Conservation (phyloP, 2,797 vertebrate genomes). For the Alcedo atthis region DNA sequence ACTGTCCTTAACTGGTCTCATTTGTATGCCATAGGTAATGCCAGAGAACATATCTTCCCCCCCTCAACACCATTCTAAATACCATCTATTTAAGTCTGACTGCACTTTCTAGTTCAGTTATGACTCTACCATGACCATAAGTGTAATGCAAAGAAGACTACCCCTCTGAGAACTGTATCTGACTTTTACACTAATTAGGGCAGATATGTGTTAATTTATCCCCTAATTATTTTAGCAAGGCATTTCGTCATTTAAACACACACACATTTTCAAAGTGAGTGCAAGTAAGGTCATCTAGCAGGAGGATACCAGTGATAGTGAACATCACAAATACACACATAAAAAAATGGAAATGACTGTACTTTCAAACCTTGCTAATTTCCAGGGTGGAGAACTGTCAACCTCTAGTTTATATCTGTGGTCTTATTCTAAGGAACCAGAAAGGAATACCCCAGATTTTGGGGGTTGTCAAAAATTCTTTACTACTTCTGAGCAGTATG, state of each 20-base stretch:
- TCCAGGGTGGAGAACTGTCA: background rate
- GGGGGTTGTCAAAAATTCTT: background rate
- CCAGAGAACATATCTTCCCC: background rate
- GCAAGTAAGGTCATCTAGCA: background rate
- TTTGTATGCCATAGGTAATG: background rate
- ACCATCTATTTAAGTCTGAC: background rate
- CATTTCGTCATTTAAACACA: background rate
- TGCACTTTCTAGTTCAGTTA: background rate
- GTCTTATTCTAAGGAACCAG: background rate
- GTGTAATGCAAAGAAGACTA: background rate
- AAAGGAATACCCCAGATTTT: background rate
- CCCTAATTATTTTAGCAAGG: background rate
- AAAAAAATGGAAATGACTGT: background rate
- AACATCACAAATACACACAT: fast-evolving
- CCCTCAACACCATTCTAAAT: background rate
- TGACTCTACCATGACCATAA: background rate
- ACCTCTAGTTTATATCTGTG: background rate
- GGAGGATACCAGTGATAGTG: background rate
- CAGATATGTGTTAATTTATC: background rate
- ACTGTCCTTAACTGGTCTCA: background rate
- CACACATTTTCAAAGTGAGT: background rate
- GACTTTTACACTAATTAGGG: background rate
- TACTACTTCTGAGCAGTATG: background rate
- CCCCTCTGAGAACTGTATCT: background rate
- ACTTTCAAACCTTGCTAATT: background rate